Conservation (phyloP, 2,888 invertebrate genomes). For the Andrena dorsata region DNA sequence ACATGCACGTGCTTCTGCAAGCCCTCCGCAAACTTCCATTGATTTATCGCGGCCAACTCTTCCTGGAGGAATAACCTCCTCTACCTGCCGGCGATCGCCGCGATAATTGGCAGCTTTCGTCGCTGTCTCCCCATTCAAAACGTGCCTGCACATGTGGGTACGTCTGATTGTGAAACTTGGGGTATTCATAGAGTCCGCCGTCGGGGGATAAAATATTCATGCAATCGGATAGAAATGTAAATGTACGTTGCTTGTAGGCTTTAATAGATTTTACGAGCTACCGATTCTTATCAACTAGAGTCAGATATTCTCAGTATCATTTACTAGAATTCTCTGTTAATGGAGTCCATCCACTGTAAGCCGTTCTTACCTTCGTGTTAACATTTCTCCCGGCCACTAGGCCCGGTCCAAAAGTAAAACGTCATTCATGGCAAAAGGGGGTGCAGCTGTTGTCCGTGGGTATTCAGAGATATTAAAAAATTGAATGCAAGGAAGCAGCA, state of each 20-base stretch:
- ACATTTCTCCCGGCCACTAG: neutral
- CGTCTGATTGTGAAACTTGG: neutral
- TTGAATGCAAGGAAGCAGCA: neutral
- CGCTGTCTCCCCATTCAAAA: neutral
- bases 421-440: too few species aligned
- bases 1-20: constrained; percentile 30
- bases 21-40: constrained; percentile 35
- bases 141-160: neutral
- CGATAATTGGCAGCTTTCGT: neutral
- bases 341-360: neutral
- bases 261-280: too few species aligned
- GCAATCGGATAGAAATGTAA: neutral
- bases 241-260: neutral
- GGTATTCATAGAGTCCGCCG: neutral
- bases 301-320: too few species aligned
- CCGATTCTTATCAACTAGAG: too few species aligned
- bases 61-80: constrained; percentile 47
- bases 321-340: neutral
- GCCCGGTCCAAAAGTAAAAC: too few species aligned
- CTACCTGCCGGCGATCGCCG: neutral
- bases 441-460: too few species aligned
- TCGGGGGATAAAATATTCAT: neutral
- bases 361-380: neutral
- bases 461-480: constrained; percentile 5
- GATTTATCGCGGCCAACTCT: constrained; percentile 39